Evolutionary conservation across 2,113 vertebrate species (phyloP).

Genomic region (Proteles cristata): DNA sequence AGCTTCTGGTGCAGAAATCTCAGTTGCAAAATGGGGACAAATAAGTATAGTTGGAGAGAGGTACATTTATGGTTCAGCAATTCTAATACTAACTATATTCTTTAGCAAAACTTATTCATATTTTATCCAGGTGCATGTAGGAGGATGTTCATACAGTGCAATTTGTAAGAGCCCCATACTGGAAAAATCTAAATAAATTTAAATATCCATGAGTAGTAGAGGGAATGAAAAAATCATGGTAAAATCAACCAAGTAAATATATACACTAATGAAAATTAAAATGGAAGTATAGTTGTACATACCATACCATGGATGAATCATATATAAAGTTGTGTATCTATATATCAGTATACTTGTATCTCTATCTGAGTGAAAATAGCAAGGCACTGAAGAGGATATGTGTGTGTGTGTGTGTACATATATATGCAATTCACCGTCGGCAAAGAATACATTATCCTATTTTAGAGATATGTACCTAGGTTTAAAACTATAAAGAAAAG

Average conservation of each 20-base stretch:
- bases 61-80: neutral
- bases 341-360: neutral
- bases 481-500: constrained; percentile 14
- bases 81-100: neutral
- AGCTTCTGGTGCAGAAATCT: neutral
- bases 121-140: neutral
- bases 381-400: neutral
- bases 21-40: neutral
- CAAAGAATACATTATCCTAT: neutral
- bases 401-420: neutral
- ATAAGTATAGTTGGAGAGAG: neutral
- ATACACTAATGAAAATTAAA: constrained; percentile 14
- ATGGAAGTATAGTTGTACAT: neutral
- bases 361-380: neutral
- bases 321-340: neutral
- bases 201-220: neutral
- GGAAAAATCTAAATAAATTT: neutral
- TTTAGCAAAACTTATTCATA: neutral
- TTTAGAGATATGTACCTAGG: neutral
- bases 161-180: neutral
- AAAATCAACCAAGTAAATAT: neutral
- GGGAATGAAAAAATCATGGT: neutral
- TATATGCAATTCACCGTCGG: neutral
- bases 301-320: neutral
- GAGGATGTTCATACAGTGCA: neutral